Conservation (phyloP, 2,888 invertebrate species). For the Tubulanus polymorphus region DNA sequence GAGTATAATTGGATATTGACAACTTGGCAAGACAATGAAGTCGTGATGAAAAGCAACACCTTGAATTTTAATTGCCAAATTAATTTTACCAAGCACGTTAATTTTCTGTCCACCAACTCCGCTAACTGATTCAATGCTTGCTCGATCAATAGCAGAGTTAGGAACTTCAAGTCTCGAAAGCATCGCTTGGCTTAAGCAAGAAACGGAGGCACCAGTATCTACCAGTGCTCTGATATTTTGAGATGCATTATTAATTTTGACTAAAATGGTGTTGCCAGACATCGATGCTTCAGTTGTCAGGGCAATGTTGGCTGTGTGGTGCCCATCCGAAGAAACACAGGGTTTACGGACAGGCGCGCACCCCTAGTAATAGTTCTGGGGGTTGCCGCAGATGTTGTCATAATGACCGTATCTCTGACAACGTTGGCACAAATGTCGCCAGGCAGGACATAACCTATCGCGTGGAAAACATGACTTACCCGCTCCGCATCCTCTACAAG, state of each 20-base stretch:
- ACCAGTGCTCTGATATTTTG: background rate
- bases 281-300: background rate
- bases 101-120: constrained; percentile 9
- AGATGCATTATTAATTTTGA: too few relatives aligned
- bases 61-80: background rate
- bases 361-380: too few relatives aligned
- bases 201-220: constrained; percentile 5
- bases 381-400: background rate
- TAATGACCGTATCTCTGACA: background rate
- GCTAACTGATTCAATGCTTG: background rate
- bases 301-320: background rate
- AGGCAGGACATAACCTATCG: background rate
- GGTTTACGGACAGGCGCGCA: background rate
- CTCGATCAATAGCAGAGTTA: background rate
- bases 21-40: constrained; percentile 5
- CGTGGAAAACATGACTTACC: background rate
- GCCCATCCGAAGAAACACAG: too few relatives aligned
- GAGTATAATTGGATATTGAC: constrained; percentile 7
- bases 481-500: background rate
- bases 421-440: background rate
- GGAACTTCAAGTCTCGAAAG: background rate
- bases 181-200: background rate
- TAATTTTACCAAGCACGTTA: constrained; percentile 6
- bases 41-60: background rate
- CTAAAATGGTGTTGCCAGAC: background rate